A percentile compares a stretch with the other conserved stretches of the same genome.
These are phyloP conservation scores for Saccopteryx bilineata DNA, from an alignment of 2,113 vertebrate genomes.

Conservation along the genomic window DNA sequence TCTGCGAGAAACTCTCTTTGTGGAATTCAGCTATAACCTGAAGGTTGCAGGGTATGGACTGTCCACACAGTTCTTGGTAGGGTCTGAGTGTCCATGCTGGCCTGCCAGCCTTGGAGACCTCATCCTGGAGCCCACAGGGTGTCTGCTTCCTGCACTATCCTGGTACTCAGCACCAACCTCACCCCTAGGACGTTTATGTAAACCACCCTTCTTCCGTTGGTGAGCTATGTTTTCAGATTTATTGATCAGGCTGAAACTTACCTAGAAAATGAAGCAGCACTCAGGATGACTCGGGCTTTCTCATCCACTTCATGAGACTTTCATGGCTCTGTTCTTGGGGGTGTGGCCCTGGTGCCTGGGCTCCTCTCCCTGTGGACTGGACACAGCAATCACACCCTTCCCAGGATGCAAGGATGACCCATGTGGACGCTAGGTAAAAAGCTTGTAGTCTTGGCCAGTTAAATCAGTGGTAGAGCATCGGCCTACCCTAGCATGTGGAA, in stretches of 20 bases:
- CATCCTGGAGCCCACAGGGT: not conserved
- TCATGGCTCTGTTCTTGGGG: not conserved
- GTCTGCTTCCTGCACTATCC: not conserved
- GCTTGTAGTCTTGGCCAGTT: no score
- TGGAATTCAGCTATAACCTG: not conserved
- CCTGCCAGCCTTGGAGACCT: accelerated
- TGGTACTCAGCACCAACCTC: not conserved
- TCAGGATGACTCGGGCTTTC: not conserved
- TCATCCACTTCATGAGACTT: no score
- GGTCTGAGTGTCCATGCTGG: not conserved
- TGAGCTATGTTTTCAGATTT: not conserved
- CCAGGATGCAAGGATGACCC: not conserved
- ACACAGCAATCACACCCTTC: not conserved
- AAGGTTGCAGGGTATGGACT: not conserved
- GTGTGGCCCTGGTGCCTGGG: accelerated
- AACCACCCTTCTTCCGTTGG: not conserved
- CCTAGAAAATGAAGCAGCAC: not conserved
- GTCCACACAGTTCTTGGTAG: not conserved
- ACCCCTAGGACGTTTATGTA: not conserved
- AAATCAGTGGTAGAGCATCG: no score
- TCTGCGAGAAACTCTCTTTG: accelerated
- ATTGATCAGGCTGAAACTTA: not conserved
- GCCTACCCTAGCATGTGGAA: no score
- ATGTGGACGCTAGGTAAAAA: not conserved
- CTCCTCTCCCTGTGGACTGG: not conserved